Base-by-base conservation (phyloP, 2,113 vertebrate genomes). In the Charina bottae region DNA sequence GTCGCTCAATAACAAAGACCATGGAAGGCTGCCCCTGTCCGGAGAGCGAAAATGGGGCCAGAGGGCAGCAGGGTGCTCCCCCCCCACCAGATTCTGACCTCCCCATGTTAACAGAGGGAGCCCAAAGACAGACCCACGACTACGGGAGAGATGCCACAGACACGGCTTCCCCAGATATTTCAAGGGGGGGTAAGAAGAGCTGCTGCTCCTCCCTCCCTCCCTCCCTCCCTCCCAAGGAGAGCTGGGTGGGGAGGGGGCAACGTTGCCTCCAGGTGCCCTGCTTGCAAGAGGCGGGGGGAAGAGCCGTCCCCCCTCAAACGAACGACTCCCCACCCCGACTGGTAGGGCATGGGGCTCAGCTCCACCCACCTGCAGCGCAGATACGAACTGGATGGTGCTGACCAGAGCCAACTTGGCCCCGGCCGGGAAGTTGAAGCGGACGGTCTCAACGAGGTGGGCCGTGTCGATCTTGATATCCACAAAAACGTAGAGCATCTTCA, bases 301-400 rank as follows among this genome's bases (percentile, higher is more conserved):
- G 49, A 49, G 49, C 49, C 49, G 2, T 11, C 6, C 2, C 28
- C 28, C 28, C 4, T 5, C n/a, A 24, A 6, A 28, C 5, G 13
- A 58, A 11, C 2, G 7, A 1, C 55, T 23, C 54, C 56, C 2
- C 1, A n/a, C 28, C 28, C 3, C 4, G 0, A 7, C 42, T 3
- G 6, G 3, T 5, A 21, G 23, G 8, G 21, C 23, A 24, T 19
- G 0, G 23, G 72, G 33, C 2, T 1, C 23, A 11, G 28, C 21
- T 26, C 42, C 42, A 0, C 95, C 95, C 95, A 99, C 99, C 99
- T 99, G 99, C 93, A 99, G 92, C 0, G 99, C 98, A 12, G 99
- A 98, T 92, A 99, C 99, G 2, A 99, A 99, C 98, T 99, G 99
- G 97, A 99, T 98, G 89, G 99, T 99, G 98, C 99, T 99, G 97